These are phyloP conservation scores for Aphrocallistes beatrix DNA, from an alignment of 37 sponge, comb jelly and placozoan genomes.

Conservation along the genomic window DNA sequence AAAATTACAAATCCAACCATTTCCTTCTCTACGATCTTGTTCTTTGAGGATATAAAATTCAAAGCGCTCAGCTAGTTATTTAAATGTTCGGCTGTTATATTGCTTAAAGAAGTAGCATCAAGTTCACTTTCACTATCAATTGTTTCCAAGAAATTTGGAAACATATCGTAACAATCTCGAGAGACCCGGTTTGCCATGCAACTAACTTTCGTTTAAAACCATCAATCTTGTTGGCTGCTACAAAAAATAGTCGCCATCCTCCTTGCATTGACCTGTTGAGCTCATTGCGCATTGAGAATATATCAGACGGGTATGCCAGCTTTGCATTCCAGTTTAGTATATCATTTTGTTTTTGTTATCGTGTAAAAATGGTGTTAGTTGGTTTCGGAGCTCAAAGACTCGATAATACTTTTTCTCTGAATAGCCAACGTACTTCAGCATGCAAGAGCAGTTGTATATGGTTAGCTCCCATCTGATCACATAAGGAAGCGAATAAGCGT, in stretches of 20 bases:
- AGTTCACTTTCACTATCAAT: background rate
- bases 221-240: background rate
- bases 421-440: background rate
- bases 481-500: background rate
- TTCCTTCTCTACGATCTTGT: background rate
- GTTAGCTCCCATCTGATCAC: background rate
- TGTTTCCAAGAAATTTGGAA: background rate
- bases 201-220: background rate
- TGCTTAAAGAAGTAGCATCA: background rate
- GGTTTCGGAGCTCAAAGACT: background rate
- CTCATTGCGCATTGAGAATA: background rate
- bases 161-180: background rate
- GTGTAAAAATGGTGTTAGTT: background rate
- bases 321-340: background rate
- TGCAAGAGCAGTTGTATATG: background rate
- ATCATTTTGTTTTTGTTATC: background rate
- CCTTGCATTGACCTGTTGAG: background rate
- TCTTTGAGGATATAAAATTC: background rate
- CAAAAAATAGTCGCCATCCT: background rate
- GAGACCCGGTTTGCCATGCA: background rate
- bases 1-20: background rate
- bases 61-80: background rate
- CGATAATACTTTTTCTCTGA: background rate
- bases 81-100: background rate
- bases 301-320: background rate